phyloP scores from a whole-genome alignment of 2,888 invertebrate genomes.

The Trypoxylon attenuatum region DNA sequence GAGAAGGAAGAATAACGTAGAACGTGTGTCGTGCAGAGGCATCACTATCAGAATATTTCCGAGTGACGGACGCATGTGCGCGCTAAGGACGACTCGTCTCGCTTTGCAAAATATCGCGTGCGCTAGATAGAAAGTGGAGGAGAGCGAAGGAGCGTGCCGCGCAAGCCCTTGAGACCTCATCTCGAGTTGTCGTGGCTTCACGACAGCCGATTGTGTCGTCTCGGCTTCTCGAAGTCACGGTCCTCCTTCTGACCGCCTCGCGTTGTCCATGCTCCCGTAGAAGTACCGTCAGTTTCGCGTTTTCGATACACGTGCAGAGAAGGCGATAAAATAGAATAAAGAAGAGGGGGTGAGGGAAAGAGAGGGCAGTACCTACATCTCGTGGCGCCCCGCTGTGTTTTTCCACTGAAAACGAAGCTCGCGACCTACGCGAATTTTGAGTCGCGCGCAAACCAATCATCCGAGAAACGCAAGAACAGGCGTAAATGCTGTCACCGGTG shows the following conservation, averaged over 20 bases:
- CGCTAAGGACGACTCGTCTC: conserved; percentile 14
- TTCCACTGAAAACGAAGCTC: conserved; percentile 62
- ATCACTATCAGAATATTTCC: conserved; percentile 35
- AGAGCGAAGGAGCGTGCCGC: conserved; percentile 2
- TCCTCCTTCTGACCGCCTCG: background rate
- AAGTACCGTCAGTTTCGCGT: background rate
- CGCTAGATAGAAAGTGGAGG: conserved; percentile 3
- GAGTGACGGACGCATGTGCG: conserved; percentile 17
- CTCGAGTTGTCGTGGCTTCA: background rate
- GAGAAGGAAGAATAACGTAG: background rate
- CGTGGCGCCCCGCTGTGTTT: conserved; percentile 71
- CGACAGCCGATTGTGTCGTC: background rate
- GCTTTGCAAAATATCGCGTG: conserved; percentile 20
- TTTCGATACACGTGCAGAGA: conserved; percentile 39
- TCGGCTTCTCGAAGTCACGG: background rate
- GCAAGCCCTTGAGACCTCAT: background rate
- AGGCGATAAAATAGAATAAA: conserved; percentile 39
- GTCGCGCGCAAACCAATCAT: too few relatives aligned
- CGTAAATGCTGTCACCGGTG: too few relatives aligned
- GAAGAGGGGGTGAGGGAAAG: conserved; percentile 33
- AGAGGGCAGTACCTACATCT: conserved; percentile 51
- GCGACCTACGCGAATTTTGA: conserved; percentile 57
- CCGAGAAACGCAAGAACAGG: too few relatives aligned
- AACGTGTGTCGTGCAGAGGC: background rate
- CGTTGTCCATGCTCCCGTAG: background rate